A percentile compares a stretch with the other conserved stretches of the same genome.
phyloP scores from a whole-genome alignment of 2,888 invertebrate genomes.

The Lathronympha strigana region DNA sequence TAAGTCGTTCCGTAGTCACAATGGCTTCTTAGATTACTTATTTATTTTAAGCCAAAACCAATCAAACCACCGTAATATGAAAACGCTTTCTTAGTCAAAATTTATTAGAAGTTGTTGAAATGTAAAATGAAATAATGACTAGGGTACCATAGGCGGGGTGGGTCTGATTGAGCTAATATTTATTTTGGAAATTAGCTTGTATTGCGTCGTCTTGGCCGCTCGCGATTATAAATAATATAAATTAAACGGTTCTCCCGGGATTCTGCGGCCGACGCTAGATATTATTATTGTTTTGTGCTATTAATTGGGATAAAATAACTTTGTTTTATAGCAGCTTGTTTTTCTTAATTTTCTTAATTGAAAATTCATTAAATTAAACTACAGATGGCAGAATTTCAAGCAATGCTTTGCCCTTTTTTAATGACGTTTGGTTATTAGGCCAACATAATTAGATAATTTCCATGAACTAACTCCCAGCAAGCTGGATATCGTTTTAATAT shows the following conservation, averaged over 20 bases:
- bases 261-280: conserved; percentile 26
- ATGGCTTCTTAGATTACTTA: conserved; percentile 14
- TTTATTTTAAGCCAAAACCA: conserved; percentile 34
- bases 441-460: too few species aligned
- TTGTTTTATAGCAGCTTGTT: not conserved
- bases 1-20: conserved; percentile 1
- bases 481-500: too few species aligned
- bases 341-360: too few species aligned
- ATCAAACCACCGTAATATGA: conserved; percentile 32
- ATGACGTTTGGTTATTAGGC: too few species aligned
- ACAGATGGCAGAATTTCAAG: too few species aligned
- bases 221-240: conserved; percentile 43
- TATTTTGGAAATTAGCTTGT: conserved; percentile 49
- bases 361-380: too few species aligned
- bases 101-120: conserved; percentile 33
- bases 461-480: too few species aligned
- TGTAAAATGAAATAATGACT: conserved; percentile 38
- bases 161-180: conserved; percentile 48
- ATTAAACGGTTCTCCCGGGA: conserved; percentile 42
- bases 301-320: conserved; percentile 11
- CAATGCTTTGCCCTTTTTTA: too few species aligned
- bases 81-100: conserved; percentile 34
- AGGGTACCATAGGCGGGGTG: conserved; percentile 36
- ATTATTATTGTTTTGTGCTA: conserved; percentile 33
- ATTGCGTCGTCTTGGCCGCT: conserved; percentile 41